Evolutionary conservation across 2,888 invertebrate genomes (phyloP).

Genomic region (Eupithecia subumbrata): DNA sequence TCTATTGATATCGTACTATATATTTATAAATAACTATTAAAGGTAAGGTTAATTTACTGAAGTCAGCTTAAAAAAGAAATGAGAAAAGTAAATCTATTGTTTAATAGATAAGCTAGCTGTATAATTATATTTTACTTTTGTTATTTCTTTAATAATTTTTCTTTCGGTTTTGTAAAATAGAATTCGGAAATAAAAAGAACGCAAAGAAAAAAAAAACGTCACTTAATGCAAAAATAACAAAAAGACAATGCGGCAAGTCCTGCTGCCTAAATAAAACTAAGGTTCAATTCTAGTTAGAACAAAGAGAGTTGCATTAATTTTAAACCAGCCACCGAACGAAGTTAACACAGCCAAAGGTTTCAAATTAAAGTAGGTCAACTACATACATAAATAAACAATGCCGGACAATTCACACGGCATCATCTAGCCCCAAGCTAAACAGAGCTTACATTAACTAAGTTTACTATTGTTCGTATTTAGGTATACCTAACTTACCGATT

Average conservation of each 20-base stretch:
- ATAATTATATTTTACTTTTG: not conserved
- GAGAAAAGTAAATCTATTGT: too few species aligned
- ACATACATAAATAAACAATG: constrained; percentile 5
- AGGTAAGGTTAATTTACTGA: not conserved
- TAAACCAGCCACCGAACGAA: constrained; percentile 15
- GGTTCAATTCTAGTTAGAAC: constrained; percentile 10
- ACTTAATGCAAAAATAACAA: constrained; percentile 19
- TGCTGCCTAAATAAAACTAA: not conserved
- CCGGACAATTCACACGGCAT: too few species aligned
- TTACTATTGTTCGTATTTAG: too few species aligned
- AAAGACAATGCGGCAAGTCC: constrained; percentile 30
- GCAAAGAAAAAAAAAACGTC: not conserved
- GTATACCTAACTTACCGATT: too few species aligned
- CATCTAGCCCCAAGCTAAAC: too few species aligned
- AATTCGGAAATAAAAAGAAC: not conserved
- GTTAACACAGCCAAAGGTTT: constrained; percentile 15
- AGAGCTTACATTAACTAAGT: too few species aligned
- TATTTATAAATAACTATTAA: not conserved
- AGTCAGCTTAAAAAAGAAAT: too few species aligned
- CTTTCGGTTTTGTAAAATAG: not conserved
- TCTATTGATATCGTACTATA: too few species aligned
- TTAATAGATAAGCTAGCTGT: too few species aligned
- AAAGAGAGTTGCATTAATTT: too few species aligned
- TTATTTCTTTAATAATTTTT: not conserved
- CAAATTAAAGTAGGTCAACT: constrained; percentile 26